Evolutionary conservation across 2,113 vertebrate species (phyloP).

Genomic region (Poeciliopsis occidentalis): DNA sequence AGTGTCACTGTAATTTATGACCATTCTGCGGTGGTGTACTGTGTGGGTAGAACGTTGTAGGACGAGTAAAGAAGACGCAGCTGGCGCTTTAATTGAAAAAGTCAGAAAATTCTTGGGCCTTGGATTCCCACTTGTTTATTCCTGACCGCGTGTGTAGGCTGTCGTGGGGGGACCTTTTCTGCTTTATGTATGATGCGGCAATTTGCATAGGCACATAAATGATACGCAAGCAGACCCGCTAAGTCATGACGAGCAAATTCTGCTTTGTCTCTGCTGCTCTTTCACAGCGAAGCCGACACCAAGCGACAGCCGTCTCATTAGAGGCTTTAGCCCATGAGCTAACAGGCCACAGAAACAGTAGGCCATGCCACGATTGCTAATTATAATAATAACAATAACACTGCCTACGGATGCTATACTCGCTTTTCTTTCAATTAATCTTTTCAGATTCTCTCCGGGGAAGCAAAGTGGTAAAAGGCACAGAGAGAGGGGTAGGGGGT

Average conservation of each 20-base stretch:
- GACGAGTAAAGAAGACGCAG: constrained; percentile 13
- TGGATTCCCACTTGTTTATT: constrained; percentile 56
- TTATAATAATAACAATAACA: constrained; percentile 81
- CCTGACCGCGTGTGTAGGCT: constrained; percentile 62
- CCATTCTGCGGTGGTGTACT: constrained; percentile 1
- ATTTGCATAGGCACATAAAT: constrained; percentile 27
- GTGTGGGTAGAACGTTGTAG: constrained; percentile 2
- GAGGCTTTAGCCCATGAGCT: constrained; percentile 72
- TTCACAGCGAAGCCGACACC: constrained; percentile 70
- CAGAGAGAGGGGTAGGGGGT: constrained; percentile 16
- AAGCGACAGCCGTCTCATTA: constrained; percentile 79
- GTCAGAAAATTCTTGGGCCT: constrained; percentile 23
- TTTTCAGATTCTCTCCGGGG: constrained; percentile 71
- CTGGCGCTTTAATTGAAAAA: constrained; percentile 32
- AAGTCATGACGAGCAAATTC: constrained; percentile 59
- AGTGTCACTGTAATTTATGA: constrained; percentile 29
- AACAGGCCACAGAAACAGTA: constrained; percentile 74
- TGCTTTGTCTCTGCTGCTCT: constrained; percentile 62
- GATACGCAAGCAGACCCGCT: constrained; percentile 11
- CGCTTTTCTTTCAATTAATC: constrained; percentile 81
- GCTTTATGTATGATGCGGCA: constrained; percentile 48
- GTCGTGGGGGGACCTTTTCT: constrained; percentile 44
- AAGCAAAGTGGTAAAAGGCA: constrained; percentile 45
- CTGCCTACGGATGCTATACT: constrained; percentile 73
- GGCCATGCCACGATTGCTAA: constrained; percentile 72